phyloP scores from a whole-genome alignment of 2,113 vertebrate genomes.

The Azemiops feae region DNA sequence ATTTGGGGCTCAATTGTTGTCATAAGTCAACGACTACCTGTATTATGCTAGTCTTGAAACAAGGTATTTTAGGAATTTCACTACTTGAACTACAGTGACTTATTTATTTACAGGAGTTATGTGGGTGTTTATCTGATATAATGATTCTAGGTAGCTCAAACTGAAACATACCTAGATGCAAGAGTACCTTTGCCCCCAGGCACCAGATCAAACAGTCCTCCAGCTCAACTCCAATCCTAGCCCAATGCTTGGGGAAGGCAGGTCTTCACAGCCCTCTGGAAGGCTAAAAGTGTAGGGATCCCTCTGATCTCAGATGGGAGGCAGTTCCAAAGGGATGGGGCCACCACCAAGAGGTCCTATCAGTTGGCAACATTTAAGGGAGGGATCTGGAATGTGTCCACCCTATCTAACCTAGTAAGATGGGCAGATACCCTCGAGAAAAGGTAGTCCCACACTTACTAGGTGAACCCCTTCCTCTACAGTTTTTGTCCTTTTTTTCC shows the following conservation, averaged over 20 bases:
- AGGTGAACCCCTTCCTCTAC: neutral
- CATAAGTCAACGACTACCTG: no score
- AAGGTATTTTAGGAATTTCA: neutral
- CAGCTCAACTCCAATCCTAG: neutral
- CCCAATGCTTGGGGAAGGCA: neutral
- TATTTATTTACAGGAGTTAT: neutral
- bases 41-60: neutral
- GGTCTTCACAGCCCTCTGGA: neutral
- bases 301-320: neutral
- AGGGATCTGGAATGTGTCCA: neutral
- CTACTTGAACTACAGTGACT: neutral
- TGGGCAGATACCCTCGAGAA: neutral
- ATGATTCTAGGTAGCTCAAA: neutral
- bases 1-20: no score
- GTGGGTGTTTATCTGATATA: neutral
- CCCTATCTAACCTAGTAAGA: neutral
- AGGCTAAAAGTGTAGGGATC: neutral
- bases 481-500: neutral
- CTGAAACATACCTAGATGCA: neutral
- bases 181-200: neutral
- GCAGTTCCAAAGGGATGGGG: neutral
- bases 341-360: neutral
- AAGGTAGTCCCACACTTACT: neutral
- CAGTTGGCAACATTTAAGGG: neutral
- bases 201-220: neutral